phyloP scores from a whole-genome alignment of 2,888 invertebrate genomes.

The Ormyrus nitidulus region DNA sequence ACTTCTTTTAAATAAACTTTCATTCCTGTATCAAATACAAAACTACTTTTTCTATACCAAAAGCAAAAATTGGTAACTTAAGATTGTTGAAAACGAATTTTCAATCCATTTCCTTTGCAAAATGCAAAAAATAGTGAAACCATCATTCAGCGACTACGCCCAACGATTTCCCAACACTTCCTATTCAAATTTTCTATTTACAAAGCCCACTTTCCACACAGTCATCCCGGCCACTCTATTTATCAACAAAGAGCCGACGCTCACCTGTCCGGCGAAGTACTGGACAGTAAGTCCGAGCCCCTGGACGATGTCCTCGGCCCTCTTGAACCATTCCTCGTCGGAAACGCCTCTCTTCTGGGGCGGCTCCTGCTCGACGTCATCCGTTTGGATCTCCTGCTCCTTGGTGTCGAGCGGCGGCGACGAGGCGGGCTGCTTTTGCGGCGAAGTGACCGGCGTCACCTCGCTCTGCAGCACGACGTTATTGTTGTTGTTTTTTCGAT shows the following conservation, averaged over 20 bases:
- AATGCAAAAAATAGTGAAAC: no score
- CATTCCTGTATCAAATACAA: no score
- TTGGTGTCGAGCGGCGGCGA: constrained; percentile 10
- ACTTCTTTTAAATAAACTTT: no score
- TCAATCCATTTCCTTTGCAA: no score
- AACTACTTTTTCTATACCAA: no score
- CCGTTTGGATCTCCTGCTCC: constrained; percentile 36
- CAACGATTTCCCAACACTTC: no score
- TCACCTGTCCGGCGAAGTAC: constrained; percentile 83
- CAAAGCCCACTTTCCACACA: not conserved
- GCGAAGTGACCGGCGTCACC: not conserved
- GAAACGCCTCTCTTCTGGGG: constrained; percentile 49
- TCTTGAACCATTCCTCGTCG: constrained; percentile 65
- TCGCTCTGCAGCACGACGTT: constrained; percentile 17
- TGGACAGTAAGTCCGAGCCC: constrained; percentile 90
- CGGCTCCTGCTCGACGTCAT: constrained; percentile 11
- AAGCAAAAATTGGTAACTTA: no score
- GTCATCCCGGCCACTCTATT: not conserved
- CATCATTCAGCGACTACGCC: no score
- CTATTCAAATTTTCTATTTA: not conserved
- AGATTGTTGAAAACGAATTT: no score
- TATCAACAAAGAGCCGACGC: not conserved
- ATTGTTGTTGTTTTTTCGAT: constrained; percentile 27
- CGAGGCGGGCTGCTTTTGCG: not conserved
- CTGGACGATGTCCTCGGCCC: constrained; percentile 83